Evolutionary conservation across 2,888 invertebrate species (phyloP).

Genomic region (Spatulosminthurus flaviceps): DNA sequence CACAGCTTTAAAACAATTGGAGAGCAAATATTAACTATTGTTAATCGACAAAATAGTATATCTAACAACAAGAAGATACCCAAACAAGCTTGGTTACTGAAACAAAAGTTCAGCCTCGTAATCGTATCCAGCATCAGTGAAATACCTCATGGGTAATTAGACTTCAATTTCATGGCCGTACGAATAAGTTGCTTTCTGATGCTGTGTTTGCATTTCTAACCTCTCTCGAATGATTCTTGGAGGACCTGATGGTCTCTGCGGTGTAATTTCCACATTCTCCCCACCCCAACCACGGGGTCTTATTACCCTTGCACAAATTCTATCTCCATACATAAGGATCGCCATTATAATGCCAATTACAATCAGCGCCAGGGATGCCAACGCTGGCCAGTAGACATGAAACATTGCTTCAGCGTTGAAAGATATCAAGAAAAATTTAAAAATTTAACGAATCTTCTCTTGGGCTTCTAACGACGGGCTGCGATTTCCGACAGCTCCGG

Average conservation of each 20-base stretch:
- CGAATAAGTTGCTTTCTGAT: constrained; percentile 40
- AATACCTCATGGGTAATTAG: background rate
- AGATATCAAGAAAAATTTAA: too few species aligned
- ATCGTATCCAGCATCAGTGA: background rate
- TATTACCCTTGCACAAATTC: constrained; percentile 69
- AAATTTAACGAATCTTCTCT: constrained; percentile 11
- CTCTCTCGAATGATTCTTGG: background rate
- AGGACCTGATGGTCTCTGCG: background rate
- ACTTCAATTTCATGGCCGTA: constrained; percentile 59
- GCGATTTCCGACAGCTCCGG: constrained; percentile 57
- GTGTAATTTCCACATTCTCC: constrained; percentile 43
- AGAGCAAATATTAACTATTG: too few species aligned
- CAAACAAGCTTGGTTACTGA: background rate
- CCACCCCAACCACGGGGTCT: constrained; percentile 44
- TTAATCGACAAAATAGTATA: too few species aligned
- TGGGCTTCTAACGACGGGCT: constrained; percentile 9
- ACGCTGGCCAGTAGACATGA: constrained; percentile 80
- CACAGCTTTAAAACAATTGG: too few species aligned
- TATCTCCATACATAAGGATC: constrained; percentile 79
- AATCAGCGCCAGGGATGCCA: constrained; percentile 77
- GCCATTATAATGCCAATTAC: constrained; percentile 79
- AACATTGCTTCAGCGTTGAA: constrained; percentile 70
- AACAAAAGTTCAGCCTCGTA: background rate
- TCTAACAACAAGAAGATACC: too few species aligned
- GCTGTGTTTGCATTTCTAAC: constrained; percentile 12